phyloP scores from a whole-genome alignment of 2,113 vertebrate genomes.

The Coreoperca whiteheadi region DNA sequence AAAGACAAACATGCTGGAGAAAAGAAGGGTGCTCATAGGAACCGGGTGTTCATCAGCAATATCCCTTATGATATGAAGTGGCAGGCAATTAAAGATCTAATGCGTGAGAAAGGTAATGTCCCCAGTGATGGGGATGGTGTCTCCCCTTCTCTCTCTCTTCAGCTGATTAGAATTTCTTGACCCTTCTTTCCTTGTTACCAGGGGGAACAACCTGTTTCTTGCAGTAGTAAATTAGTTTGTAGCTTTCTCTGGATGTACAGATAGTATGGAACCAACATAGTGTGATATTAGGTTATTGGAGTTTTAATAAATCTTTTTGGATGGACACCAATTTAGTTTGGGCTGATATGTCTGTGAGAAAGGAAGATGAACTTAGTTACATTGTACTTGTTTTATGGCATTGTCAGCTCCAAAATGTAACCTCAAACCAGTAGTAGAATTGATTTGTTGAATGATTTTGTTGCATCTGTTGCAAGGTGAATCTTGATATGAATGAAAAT shows the following conservation, averaged over 20 bases:
- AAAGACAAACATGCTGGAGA: constrained; percentile 93
- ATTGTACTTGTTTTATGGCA: constrained; percentile 75
- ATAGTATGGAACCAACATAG: constrained; percentile 58
- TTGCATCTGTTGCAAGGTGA: constrained; percentile 97
- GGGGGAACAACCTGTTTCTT: constrained; percentile 62
- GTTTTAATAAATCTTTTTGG: constrained; percentile 69
- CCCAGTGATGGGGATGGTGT: constrained; percentile 46
- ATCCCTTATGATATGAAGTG: constrained; percentile 99
- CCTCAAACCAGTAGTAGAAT: constrained; percentile 74
- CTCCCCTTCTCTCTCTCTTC: constrained; percentile 34
- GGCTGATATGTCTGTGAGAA: constrained; percentile 76
- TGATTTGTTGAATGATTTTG: constrained; percentile 79
- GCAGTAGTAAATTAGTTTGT: constrained; percentile 54
- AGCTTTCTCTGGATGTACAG: constrained; percentile 66
- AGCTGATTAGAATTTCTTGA: constrained; percentile 55
- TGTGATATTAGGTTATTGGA: constrained; percentile 70
- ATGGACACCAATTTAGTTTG: constrained; percentile 75
- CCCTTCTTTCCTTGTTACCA: constrained; percentile 54
- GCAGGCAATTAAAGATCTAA: constrained; percentile 99
- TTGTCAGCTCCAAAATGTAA: constrained; percentile 82
- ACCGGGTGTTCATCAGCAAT: constrained; percentile 99
- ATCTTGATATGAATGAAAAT: constrained; percentile 89
- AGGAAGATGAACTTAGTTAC: constrained; percentile 72
- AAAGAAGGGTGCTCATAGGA: constrained; percentile 91
- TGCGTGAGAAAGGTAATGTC: constrained; percentile 98